Conservation (phyloP, 1,140 invertebrate genomes). For the Patella vulgata region DNA sequence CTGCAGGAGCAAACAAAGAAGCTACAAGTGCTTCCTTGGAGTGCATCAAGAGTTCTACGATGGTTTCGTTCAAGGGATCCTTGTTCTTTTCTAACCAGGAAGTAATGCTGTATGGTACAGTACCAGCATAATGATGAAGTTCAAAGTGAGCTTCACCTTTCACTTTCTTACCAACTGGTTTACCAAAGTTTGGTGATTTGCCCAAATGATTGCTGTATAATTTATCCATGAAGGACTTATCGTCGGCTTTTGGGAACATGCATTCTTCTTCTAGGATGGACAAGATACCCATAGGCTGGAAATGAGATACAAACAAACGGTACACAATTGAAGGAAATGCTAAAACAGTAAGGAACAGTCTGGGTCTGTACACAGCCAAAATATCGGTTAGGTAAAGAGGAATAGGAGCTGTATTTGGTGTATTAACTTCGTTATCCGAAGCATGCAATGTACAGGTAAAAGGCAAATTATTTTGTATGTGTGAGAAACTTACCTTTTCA, state of each 20-base stretch:
- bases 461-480: neutral
- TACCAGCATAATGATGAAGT: conserved; percentile 97
- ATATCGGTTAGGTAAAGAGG: neutral
- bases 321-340: neutral
- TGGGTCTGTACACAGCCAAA: neutral
- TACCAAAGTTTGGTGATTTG: conserved; percentile 96
- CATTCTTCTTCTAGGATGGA: conserved; percentile 99
- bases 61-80: conserved; percentile 96
- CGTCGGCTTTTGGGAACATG: conserved; percentile 99
- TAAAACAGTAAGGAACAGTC: neutral
- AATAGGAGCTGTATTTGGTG: neutral
- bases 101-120: conserved; percentile 94
- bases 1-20: conserved; percentile 32
- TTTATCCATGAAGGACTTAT: conserved; percentile 96
- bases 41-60: conserved; percentile 36
- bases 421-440: neutral
- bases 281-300: conserved; percentile 97
- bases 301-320: conserved; percentile 15
- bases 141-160: conserved; percentile 95
- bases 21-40: conserved; percentile 49
- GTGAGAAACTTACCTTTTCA: conserved; percentile 97
- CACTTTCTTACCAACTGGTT: conserved; percentile 94
- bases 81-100: conserved; percentile 99
- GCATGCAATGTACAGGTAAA: neutral
- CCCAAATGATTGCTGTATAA: conserved; percentile 98